Base-by-base conservation (phyloP, 2,797 vertebrate genomes). In the Trematomus bernacchii region DNA sequence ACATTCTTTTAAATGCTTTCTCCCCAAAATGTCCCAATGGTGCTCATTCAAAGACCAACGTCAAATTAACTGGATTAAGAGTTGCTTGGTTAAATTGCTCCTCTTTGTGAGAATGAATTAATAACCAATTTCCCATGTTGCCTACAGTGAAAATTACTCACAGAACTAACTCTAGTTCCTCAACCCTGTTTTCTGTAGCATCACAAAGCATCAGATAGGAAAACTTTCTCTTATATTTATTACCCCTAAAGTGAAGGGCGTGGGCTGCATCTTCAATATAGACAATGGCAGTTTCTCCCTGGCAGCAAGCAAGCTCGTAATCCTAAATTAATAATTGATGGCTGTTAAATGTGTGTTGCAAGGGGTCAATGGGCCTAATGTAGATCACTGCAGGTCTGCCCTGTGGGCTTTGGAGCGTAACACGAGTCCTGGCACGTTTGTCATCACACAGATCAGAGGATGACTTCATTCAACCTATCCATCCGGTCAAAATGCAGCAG, bases 241-340 rank as follows among this genome's bases (percentile, higher is more conserved):
- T 64, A 23, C 9, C 3, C 30, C 19, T 55, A 37, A 51, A 63
- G 23, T 59, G 14, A 75, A 37, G 57, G 55, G 59, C 65, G 70
- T 72, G 23, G 53, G 60, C 52, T 3, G 10, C 37, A 73, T 61
- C 23, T 48, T 10, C 10, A 58, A 52, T 42, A 46, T 5, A 66
- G 77, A 80, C 47, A 76, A 62, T 51, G 21, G 48, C 53, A 60
- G 44, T 46, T 70, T 46, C 30, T 27, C 11, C 18, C 64, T 19
- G 48, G 64, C 48, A 75, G 72, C 61, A 23, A 19, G 21, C 57
- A 42, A 57, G 66, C 66, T 75, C 48, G 55, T 61, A 55, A 69
- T 44, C 19, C 50, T 21, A 12, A 19, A 48, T 89, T 71, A 80
- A 90, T 91, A 76, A 91, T 90, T 86, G 46, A 90, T 90, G 74